phyloP scores from a whole-genome alignment of 2,888 invertebrate species.

The Standfussiana lucernea region DNA sequence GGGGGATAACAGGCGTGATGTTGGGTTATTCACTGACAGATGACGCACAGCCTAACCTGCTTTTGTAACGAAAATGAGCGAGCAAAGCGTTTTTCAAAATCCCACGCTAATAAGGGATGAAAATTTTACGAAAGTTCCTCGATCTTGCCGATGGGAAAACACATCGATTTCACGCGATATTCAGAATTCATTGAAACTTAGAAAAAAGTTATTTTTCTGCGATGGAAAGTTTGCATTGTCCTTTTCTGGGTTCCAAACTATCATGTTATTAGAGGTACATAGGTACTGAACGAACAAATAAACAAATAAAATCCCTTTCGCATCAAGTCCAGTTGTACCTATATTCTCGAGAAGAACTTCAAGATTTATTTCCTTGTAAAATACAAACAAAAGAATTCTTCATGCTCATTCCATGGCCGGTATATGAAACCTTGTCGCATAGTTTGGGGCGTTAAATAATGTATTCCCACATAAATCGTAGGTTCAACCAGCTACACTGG shows the following conservation, averaged over 20 bases:
- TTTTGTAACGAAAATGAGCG: too few species aligned
- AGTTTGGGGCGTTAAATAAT: conserved; percentile 24
- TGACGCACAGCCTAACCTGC: too few species aligned
- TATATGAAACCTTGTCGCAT: conserved; percentile 46
- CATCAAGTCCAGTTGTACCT: neutral
- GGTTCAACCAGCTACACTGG: conserved; percentile 46
- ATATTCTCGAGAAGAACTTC: neutral
- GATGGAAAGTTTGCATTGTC: neutral
- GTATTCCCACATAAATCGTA: conserved; percentile 48
- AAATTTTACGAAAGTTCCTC: too few species aligned
- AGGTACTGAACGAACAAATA: neutral
- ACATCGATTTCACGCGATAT: too few species aligned
- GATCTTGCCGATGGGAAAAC: too few species aligned
- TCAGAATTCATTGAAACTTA: too few species aligned
- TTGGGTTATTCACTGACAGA: too few species aligned
- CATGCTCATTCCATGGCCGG: conserved; percentile 6
- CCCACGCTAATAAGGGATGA: too few species aligned
- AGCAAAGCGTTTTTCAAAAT: too few species aligned
- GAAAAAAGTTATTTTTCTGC: too few species aligned
- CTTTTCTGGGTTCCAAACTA: neutral
- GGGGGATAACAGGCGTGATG: too few species aligned
- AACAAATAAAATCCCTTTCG: neutral
- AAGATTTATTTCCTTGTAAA: neutral
- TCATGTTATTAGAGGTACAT: neutral
- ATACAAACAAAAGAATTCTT: conserved; percentile 14